Evolutionary conservation across 2,113 vertebrate species (phyloP).

Genomic region (Sterrhoptilus dennistouni): DNA sequence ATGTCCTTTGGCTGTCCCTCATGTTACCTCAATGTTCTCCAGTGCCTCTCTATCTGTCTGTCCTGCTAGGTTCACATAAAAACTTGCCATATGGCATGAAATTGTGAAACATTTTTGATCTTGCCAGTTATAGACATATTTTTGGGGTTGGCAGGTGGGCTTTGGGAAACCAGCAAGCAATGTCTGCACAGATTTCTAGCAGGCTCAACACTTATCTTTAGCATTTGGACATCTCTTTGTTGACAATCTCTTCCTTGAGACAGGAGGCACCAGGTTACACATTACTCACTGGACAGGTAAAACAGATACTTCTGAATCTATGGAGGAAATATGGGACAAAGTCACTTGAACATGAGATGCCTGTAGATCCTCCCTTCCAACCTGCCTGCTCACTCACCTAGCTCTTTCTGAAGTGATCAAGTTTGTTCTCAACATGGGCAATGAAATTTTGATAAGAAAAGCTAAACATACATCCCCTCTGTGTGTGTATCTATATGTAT

Average conservation of each 20-base stretch:
- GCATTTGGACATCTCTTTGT: neutral
- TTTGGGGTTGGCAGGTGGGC: neutral
- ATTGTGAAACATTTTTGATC: neutral
- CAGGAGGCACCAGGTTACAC: neutral
- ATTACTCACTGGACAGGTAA: neutral
- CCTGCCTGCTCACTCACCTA: neutral
- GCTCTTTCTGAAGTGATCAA: neutral
- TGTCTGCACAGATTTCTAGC: neutral
- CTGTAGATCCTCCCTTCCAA: neutral
- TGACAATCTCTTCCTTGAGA: neutral
- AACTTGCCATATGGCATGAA: neutral
- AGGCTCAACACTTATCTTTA: neutral
- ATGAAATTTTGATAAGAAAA: neutral
- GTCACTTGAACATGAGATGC: neutral
- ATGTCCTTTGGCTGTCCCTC: neutral
- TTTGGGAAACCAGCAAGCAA: neutral
- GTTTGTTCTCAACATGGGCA: neutral
- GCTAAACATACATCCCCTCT: neutral
- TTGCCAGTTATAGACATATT: neutral
- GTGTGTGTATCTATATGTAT: accelerated
- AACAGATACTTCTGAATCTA: neutral
- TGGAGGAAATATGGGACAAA: neutral
- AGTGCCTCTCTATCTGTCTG: neutral
- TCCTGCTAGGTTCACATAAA: neutral
- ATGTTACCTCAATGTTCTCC: neutral